Conservation (phyloP, 2,797 vertebrate genomes). For the Lepus townsendii region DNA sequence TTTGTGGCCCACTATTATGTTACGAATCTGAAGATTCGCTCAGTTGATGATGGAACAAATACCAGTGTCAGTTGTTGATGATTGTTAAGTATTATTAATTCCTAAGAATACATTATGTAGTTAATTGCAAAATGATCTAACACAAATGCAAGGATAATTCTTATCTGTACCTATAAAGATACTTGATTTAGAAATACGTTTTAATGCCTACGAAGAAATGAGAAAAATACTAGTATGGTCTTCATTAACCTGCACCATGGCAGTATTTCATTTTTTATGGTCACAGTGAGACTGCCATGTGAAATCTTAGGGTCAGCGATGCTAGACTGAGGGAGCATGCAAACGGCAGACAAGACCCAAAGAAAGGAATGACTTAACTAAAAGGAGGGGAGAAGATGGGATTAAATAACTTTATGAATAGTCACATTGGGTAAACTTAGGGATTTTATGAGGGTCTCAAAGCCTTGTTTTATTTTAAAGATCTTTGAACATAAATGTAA, state of each 20-base stretch:
- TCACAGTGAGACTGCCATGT: not conserved
- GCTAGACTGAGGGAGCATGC: not conserved
- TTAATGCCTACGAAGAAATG: not conserved
- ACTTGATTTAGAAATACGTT: constrained; percentile 29
- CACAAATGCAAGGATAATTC: constrained; percentile 34
- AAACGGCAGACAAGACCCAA: not conserved
- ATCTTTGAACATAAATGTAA: not conserved
- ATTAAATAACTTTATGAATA: not conserved
- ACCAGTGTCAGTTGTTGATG: not conserved
- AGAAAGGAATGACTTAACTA: not conserved
- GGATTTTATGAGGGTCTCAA: not conserved
- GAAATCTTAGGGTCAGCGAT: not conserved
- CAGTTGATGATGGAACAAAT: not conserved
- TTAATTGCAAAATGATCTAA: not conserved
- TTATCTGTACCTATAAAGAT: not conserved
- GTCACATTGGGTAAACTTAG: not conserved
- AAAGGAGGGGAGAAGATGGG: not conserved
- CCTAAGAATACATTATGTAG: not conserved
- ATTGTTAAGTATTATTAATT: not conserved
- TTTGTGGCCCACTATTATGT: constrained; percentile 10
- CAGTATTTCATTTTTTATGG: not conserved
- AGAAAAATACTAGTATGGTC: not conserved
- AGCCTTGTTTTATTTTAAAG: constrained; percentile 36
- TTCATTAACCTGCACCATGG: not conserved
- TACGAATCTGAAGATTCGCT: constrained; percentile 50